These are phyloP conservation scores for Centruroides sculpturatus DNA, from an alignment of 1,140 invertebrate genomes.

Conservation along the genomic window DNA sequence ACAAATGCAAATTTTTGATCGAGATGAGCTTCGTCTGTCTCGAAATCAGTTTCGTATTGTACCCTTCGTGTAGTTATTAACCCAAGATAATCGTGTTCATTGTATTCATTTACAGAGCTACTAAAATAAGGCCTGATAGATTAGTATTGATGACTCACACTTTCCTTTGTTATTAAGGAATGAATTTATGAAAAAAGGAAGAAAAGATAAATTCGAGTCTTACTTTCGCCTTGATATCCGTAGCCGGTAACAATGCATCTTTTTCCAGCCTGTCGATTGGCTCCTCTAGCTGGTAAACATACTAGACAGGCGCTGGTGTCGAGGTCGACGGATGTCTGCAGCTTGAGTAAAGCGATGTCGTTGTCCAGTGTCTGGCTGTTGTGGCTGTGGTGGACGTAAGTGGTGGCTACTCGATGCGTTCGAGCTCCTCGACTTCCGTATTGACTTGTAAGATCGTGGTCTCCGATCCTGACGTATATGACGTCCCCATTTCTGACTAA, in stretches of 20 bases:
- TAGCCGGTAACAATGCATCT: slow-evolving; percentile 84
- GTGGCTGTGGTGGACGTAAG: slow-evolving; percentile 92
- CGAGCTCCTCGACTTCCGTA: slow-evolving; percentile 44
- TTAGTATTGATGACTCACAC: too few relatives aligned
- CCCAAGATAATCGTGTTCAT: too few relatives aligned
- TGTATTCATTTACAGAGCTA: too few relatives aligned
- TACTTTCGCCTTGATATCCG: slow-evolving; percentile 86
- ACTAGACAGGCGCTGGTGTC: slow-evolving; percentile 48
- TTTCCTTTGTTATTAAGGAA: too few relatives aligned
- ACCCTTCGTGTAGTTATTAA: too few relatives aligned
- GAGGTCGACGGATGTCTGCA: slow-evolving; percentile 35
- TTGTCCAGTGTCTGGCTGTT: slow-evolving; percentile 91
- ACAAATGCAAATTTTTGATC: too few relatives aligned
- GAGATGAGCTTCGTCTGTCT: too few relatives aligned
- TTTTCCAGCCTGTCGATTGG: slow-evolving; percentile 69
- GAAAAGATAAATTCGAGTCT: slow-evolving; percentile 16
- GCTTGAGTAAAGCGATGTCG: slow-evolving; percentile 83
- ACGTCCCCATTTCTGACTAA: slow-evolving; percentile 78
- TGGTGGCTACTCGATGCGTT: slow-evolving; percentile 71
- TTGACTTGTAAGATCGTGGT: slow-evolving; percentile 66
- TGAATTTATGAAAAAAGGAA: too few relatives aligned
- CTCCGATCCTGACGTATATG: slow-evolving; percentile 81
- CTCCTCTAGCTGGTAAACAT: slow-evolving; percentile 71
- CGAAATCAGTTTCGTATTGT: too few relatives aligned
- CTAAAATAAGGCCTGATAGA: too few relatives aligned